Evolutionary conservation across 1,140 invertebrate species (phyloP).

Genomic region (Trichoplusia ni): DNA sequence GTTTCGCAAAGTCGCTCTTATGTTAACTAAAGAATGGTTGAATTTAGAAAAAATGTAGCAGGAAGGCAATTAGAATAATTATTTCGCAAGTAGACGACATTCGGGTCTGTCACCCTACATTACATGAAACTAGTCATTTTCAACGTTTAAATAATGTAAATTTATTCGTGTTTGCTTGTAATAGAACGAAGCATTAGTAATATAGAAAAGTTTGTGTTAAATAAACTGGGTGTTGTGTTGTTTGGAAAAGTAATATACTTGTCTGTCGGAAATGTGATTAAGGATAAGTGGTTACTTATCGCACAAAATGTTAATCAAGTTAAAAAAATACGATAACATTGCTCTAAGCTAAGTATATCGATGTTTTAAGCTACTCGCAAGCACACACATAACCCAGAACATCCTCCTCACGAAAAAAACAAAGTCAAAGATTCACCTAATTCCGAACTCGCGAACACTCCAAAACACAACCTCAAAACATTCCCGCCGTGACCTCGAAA

Average conservation of each 20-base stretch:
- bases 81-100: constrained; percentile 27
- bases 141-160: constrained; percentile 15
- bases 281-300: too few species aligned
- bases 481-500: constrained; percentile 78
- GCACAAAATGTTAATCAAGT: too few species aligned
- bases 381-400: too few species aligned
- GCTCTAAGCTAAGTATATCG: too few species aligned
- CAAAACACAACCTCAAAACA: constrained; percentile 71
- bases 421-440: constrained; percentile 24
- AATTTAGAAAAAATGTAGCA: constrained; percentile 28
- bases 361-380: too few species aligned
- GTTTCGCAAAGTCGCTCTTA: constrained; percentile 47
- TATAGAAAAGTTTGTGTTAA: not conserved
- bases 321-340: too few species aligned
- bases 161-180: constrained; percentile 12
- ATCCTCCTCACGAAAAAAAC: not conserved
- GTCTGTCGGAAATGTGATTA: too few species aligned
- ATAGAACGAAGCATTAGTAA: not conserved
- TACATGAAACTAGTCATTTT: constrained; percentile 10
- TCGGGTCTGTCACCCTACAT: constrained; percentile 23
- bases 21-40: constrained; percentile 27
- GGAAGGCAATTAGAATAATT: constrained; percentile 31
- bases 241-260: too few species aligned
- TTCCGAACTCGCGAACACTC: constrained; percentile 51
- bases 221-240: too few species aligned